phyloP scores from a whole-genome alignment of 1,140 invertebrate genomes.

The Halictus rubicundus region DNA sequence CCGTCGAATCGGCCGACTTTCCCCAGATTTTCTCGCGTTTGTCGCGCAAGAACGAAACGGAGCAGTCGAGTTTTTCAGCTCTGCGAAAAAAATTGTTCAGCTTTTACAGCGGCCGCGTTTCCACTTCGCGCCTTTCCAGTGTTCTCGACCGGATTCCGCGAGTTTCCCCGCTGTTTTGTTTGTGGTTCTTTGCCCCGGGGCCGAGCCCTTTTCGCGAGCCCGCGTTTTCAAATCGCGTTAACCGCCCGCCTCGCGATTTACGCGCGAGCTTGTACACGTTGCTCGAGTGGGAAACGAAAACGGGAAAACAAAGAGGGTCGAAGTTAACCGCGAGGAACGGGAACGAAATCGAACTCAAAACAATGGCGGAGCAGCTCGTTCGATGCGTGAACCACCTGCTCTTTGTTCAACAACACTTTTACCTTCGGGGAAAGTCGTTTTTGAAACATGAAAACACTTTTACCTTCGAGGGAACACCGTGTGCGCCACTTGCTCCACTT shows the following conservation, averaged over 20 bases:
- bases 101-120: slow-evolving; percentile 8
- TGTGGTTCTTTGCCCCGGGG: background rate
- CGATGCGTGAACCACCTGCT: background rate
- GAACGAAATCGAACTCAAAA: background rate
- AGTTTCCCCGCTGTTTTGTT: slow-evolving; percentile 13
- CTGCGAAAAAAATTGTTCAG: slow-evolving; percentile 18
- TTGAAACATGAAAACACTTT: too few relatives aligned
- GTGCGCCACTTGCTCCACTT: too few relatives aligned
- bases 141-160: background rate
- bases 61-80: slow-evolving; percentile 3
- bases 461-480: too few relatives aligned
- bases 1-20: too few relatives aligned
- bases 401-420: background rate
- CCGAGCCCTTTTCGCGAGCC: background rate
- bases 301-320: background rate
- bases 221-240: slow-evolving; percentile 32
- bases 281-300: background rate
- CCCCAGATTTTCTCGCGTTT: background rate
- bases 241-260: slow-evolving; percentile 21
- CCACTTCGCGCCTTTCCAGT: slow-evolving; percentile 5
- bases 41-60: slow-evolving; percentile 39
- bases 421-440: too few relatives aligned
- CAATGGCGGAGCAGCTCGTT: background rate
- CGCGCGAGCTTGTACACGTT: background rate
- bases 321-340: too few relatives aligned